phyloP scores from a whole-genome alignment of 2,797 vertebrate genomes.

The Poeciliopsis gracilis region DNA sequence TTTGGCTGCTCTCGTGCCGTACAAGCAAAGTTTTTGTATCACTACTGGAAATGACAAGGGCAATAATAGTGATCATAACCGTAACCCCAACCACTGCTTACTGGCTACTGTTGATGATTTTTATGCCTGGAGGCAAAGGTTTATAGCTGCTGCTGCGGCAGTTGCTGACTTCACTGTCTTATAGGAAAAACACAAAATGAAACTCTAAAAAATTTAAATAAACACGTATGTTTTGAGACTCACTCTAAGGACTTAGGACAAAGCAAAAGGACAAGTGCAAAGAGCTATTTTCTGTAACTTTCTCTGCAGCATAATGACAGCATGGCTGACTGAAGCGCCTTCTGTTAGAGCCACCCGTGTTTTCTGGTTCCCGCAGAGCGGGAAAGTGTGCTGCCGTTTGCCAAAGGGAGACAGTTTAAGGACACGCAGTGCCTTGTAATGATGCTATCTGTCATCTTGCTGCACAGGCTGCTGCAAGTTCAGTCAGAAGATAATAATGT shows the following conservation, averaged over 20 bases:
- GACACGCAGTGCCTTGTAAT: constrained; percentile 57
- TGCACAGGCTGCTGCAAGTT: constrained; percentile 45
- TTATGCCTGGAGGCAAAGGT: constrained; percentile 33
- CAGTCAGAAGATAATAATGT: constrained; percentile 46
- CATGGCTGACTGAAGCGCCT: neutral
- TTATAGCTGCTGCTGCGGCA: constrained; percentile 19
- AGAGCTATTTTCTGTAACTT: neutral
- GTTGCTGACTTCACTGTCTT: constrained; percentile 21
- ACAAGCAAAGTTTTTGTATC: constrained; percentile 10
- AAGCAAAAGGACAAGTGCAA: neutral
- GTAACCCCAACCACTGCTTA: neutral
- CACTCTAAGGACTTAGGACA: neutral
- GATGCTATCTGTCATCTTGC: constrained; percentile 60
- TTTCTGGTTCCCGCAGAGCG: constrained; percentile 21
- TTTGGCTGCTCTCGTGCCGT: constrained; percentile 1
- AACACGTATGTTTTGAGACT: neutral
- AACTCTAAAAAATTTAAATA: neutral
- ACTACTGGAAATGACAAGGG: constrained; percentile 14
- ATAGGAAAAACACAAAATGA: constrained; percentile 3
- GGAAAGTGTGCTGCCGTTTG: constrained; percentile 50
- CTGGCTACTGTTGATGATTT: constrained; percentile 19
- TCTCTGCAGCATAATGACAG: neutral
- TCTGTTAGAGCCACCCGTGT: neutral
- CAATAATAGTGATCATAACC: constrained; percentile 8
- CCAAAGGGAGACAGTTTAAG: constrained; percentile 39